Percentiles rank a stretch among this genome's conserved stretches.
These are phyloP conservation scores for Vombatus ursinus DNA, from an alignment of 2,113 vertebrate genomes.

Conservation along the genomic window DNA sequence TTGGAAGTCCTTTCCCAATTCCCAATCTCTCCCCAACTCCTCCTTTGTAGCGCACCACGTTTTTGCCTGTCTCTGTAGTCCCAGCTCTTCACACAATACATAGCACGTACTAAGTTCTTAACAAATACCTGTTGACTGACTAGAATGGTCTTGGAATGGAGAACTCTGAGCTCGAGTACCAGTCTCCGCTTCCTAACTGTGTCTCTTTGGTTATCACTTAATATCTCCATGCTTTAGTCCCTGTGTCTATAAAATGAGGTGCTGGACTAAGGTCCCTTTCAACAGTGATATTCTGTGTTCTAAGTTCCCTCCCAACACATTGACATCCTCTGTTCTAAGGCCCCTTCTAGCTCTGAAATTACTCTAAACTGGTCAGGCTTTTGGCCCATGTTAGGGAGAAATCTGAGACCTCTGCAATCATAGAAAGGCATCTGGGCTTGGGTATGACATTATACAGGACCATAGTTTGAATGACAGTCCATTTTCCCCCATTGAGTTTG, in stretches of 20 bases:
- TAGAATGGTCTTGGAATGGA: not conserved
- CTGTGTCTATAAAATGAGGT: not conserved
- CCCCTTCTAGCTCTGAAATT: not conserved
- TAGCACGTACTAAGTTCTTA: not conserved
- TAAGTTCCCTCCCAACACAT: not conserved
- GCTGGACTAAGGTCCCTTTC: not conserved
- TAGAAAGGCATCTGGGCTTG: not conserved
- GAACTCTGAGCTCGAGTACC: not conserved
- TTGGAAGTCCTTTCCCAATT: not conserved
- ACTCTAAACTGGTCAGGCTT: not conserved
- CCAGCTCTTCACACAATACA: not conserved
- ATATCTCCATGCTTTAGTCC: not conserved
- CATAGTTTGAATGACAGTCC: not conserved
- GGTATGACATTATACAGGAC: not conserved
- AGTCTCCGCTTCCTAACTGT: not conserved
- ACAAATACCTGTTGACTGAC: not conserved
- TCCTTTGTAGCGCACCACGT: not conserved
- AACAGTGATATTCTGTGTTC: not conserved
- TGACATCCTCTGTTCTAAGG: not conserved
- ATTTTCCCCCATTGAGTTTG: not conserved
- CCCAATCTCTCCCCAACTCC: not conserved
- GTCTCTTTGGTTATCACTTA: not conserved
- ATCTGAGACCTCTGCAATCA: not conserved
- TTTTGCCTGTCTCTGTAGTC: not conserved
- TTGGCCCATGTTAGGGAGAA: not conserved